Percentiles rank a stretch among this genome's conserved stretches.
Evolutionary conservation across 2,888 invertebrate species (phyloP).

Genomic region (Arenicola marina): DNA sequence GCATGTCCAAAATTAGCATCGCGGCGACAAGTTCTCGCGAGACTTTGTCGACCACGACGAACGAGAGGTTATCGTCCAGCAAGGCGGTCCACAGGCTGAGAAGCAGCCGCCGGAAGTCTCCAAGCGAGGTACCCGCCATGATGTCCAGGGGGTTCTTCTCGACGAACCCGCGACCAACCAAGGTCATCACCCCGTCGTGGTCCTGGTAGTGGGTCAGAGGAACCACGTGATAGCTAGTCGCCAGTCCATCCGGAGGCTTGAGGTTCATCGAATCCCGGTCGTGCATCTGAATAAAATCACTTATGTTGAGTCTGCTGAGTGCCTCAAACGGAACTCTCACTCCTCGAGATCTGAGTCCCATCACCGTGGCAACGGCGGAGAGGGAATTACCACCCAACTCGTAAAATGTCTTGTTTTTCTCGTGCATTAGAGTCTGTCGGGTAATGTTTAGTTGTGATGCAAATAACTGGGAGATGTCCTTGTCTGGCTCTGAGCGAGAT

Average conservation of each 20-base stretch:
- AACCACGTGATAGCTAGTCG: not conserved
- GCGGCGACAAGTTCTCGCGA: not conserved
- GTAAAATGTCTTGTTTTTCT: not conserved
- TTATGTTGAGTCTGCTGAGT: not conserved
- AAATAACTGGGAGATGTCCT: not conserved
- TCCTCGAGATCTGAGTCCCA: not conserved
- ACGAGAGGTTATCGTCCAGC: constrained; percentile 7
- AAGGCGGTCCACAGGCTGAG: constrained; percentile 12
- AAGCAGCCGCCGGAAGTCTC: not conserved
- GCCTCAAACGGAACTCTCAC: no score
- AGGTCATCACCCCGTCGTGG: not conserved
- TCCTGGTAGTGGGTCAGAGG: not conserved
- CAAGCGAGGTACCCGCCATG: constrained; percentile 2
- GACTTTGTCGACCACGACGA: constrained; percentile 4
- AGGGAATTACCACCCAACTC: constrained; percentile 8
- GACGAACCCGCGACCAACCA: not conserved
- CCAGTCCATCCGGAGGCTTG: not conserved
- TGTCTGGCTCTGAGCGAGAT: not conserved
- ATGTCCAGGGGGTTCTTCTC: constrained; percentile 16
- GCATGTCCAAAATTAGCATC: not conserved
- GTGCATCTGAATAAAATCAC: not conserved
- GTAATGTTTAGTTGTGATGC: not conserved
- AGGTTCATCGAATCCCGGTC: not conserved
- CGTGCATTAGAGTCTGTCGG: not conserved
- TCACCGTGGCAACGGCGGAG: constrained; percentile 1